Base-by-base conservation (phyloP, 35 echinoderm and acorn worm genomes). In the Chiridota heheva region DNA sequence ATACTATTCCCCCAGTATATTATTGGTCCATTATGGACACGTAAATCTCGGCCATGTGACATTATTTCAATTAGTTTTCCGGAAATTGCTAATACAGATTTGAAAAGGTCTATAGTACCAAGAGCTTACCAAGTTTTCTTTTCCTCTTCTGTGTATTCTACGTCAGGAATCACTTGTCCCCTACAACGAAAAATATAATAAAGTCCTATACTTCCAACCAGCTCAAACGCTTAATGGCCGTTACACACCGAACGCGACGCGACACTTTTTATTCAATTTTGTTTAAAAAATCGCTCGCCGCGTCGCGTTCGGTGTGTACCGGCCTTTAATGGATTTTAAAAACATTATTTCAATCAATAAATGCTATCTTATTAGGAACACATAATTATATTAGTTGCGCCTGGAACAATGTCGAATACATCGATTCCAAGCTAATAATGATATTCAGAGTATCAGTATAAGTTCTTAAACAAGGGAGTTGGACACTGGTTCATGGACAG, bases 61-160 rank as follows among this genome's bases (percentile, higher is more conserved):
- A n/a, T n/a, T n/a, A n/a, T n/a, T n/a, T n/a, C n/a, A n/a, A n/a
- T n/a, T n/a, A n/a, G n/a, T n/a, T n/a, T n/a, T n/a, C n/a, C n/a
- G n/a, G n/a, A n/a, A n/a, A n/a, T n/a, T n/a, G n/a, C n/a, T n/a
- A n/a, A n/a, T n/a, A n/a, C n/a, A n/a, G n/a, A n/a, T n/a, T n/a
- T n/a, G n/a, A n/a, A n/a, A n/a, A n/a, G n/a, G n/a, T n/a, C n/a
- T n/a, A n/a, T n/a, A n/a, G n/a, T n/a, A n/a, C n/a, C n/a, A 25
- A 49, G 12, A 45, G 65, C 87, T 58, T 84, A 96, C 93, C 93
- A 96, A 59, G 93, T 96, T 55, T 80, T 87, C 16, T 34, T 87
- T 78, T 91, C 88, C 24, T 91, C 83, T 25, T 81, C 83, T 8
- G 88, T 91, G 47, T 96, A 96, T 42, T 96, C 79, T 43, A 96